Evolutionary conservation across 2,797 vertebrate genomes (phyloP).

Genomic region (Hydrolagus colliei): DNA sequence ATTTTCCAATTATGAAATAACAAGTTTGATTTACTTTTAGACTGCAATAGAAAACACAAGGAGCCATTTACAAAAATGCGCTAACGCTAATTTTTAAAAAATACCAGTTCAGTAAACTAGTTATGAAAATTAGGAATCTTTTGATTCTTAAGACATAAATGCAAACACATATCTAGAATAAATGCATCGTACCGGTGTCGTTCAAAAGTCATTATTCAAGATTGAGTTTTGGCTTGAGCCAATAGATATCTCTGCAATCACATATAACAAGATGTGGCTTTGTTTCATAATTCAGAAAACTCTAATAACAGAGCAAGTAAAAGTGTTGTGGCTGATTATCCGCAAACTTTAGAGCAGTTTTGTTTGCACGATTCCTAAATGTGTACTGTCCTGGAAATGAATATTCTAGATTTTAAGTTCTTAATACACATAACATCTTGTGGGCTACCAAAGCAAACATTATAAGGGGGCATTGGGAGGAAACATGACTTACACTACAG

Average conservation of each 20-base stretch:
- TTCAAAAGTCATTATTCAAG: background rate
- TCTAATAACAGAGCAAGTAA: background rate
- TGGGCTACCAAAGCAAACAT: background rate
- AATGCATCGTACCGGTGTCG: background rate
- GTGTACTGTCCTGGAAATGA: background rate
- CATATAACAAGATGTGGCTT: background rate
- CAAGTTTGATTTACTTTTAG: too few species aligned
- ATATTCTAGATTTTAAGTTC: conserved; percentile 11
- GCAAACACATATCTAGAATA: background rate
- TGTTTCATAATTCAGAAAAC: background rate
- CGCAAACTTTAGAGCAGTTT: background rate
- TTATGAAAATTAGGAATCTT: too few species aligned
- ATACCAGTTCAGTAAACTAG: too few species aligned
- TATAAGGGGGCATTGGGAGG: background rate
- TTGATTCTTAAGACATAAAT: too few species aligned
- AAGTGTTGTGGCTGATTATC: background rate
- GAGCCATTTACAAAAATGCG: too few species aligned
- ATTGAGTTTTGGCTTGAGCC: background rate
- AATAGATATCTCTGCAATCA: background rate
- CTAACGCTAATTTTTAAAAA: too few species aligned
- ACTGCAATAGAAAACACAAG: too few species aligned
- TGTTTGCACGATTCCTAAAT: background rate
- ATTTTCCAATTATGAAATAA: too few species aligned
- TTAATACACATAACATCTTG: background rate
- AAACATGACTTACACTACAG: background rate